Base-by-base conservation (phyloP, 92 coral and sea anemone genomes). In the Plumapathes pennacea region DNA sequence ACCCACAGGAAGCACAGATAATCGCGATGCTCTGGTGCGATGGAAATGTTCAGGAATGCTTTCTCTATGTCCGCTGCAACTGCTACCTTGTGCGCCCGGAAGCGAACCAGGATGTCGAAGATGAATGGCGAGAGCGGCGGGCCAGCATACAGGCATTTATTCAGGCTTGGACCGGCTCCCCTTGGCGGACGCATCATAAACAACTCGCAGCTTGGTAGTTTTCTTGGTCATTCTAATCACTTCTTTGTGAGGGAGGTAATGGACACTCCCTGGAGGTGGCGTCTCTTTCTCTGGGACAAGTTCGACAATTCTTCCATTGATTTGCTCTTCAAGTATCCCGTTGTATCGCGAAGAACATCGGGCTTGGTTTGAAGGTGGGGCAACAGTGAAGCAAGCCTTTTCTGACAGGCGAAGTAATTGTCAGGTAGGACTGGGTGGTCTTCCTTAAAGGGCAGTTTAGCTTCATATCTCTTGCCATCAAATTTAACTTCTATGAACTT, bases 161-260 rank as follows among this genome's bases (percentile, higher is more conserved):
- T 76, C 38, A 83, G 63, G 12, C 70, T 76, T 2, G 60, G 24
- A n/a, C 18, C 19, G 46, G n/a, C 10, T 29, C 23, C 8, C 9
- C 8, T 34, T 53, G 3, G 74, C 55, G 9, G 95, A 86, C 6
- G 88, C 85, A 50, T 86, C 88, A 45, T 67, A 86, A 18, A 80
- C 88, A 30, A 79, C 52, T 15, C 80, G 67, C 0, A 80, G 22
- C 48, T 74, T 85, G 19, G 81, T 84, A 5, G 82, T 88, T 41
- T 43, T 38, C 53, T 69, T 76, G 64, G 81, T 83, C 25, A 58
- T 45, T 39, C 86, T 51, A 4, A 87, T 55, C 9, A 88, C 84
- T 22, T 74, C 77, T 6, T 57, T 83, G 27, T 88, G 89, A 14
- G 90, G 88, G 24, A 88, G 50, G 41, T 82, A 82, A 38, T 82